Base-by-base conservation (phyloP, 2,888 invertebrate species). In the Bombyx huttoni region DNA sequence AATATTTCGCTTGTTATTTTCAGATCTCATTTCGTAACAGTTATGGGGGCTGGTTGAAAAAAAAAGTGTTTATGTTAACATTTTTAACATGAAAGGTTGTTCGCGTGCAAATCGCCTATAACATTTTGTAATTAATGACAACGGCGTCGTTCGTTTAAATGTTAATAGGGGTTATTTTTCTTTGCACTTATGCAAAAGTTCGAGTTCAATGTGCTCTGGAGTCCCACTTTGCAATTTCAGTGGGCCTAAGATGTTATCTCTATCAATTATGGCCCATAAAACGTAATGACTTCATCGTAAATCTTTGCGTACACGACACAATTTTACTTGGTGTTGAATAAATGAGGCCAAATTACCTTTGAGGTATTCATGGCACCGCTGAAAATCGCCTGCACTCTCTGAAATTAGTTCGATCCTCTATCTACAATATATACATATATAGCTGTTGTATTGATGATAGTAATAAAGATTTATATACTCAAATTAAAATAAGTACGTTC, bases 281-380 rank as follows among this genome's bases (percentile, higher is more conserved):
- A 83, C 75, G 77, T 85, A 86, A 86, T 86, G 86, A 82, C 86
- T 86, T 83, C 82, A 86, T 86, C 86, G 83, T 86, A 85, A 85
- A 86, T 85, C 85, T 84, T 73, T 72, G 69, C 76, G 74, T 82
- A 84, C 81, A 82, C 83, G 85, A 84, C 83, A 83, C 77, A 76
- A 79, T 80, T 82, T 81, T 78, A 72, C 76, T 78, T 72, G 76
- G 81, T 82, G 82, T 77, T 81, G 80, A 81, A 82, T 84, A 83
- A 85, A 82, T 83, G 79, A 72, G 76, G 73, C 75, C 75, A 73
- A 80, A 82, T 83, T 79, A 70, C 76, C 12, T 52, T 68, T 56
- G 58, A 66, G 65, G 70, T 73, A 75, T 75, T 80, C 80, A 80
- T 78, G 75, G 76, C 65, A 6, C 12, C 7, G 12, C 40, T 40